phyloP scores from a whole-genome alignment of 30 jellyfish, hydroid and myxozoan genomes.

The Haliclystus octoradiatus region DNA sequence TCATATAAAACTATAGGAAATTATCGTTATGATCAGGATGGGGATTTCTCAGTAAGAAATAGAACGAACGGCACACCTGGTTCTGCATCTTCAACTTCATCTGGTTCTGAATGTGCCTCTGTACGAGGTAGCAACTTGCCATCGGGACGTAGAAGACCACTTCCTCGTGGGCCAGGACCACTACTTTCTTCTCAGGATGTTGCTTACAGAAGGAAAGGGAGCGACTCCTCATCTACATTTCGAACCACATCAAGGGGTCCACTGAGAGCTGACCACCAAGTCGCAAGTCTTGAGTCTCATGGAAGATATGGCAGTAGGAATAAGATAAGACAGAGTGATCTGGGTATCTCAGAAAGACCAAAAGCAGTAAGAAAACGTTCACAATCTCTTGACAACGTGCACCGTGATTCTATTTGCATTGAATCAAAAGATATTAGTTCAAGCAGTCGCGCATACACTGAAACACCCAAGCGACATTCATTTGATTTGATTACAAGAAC shows the following conservation, averaged over 20 bases:
- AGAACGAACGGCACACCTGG: background rate
- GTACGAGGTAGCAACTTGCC: constrained; percentile 1
- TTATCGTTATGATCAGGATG: background rate
- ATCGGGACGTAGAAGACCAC: constrained; percentile 21
- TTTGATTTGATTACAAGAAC: constrained; percentile 46
- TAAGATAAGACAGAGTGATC: background rate
- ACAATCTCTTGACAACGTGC: constrained; percentile 23
- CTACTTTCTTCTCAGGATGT: constrained; percentile 13
- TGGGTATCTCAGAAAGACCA: constrained; percentile 3
- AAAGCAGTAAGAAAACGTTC: constrained; percentile 21
- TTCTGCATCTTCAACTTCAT: background rate
- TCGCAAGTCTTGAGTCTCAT: background rate
- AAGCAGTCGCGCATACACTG: too few relatives aligned
- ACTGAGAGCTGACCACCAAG: constrained; percentile 25
- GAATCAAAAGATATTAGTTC: too few relatives aligned
- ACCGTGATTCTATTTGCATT: background rate
- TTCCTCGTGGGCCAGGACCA: constrained; percentile 69
- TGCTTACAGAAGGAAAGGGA: constrained; percentile 5
- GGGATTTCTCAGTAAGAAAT: background rate
- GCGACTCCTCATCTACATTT: constrained; percentile 5
- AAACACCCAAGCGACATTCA: too few relatives aligned
- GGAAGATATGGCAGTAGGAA: background rate
- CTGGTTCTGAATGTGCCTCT: background rate
- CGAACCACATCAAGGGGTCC: constrained; percentile 18
- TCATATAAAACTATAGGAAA: background rate